Base-by-base conservation (phyloP, 2,888 invertebrate genomes). In the Plusia festucae region DNA sequence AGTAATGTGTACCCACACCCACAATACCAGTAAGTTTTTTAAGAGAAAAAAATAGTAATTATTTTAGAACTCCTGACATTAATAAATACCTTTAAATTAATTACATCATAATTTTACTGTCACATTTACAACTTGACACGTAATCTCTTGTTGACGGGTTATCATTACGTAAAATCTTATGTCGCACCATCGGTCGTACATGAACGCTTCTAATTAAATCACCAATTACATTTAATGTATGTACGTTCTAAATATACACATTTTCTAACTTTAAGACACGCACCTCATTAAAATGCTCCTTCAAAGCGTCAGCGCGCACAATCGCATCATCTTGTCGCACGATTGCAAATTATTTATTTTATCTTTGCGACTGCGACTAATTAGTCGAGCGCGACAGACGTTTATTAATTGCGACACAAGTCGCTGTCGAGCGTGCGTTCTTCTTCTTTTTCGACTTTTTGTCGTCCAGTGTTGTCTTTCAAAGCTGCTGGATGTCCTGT, bases 401-500 rank as follows among this genome's bases (percentile, higher is more conserved):
- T 93, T 90, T 93, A 94, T 93, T 93, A 94, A 94, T 94, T 92
- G 93, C 91, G 85, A 93, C 93, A 91, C 90, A 86, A 90, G 91
- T 91, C 87, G 77, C 86, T 88, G 92, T 90, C 89, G 85, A 65
- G 70, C 57, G 22, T 70, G 57, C 68, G 75, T 76, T 82, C 71
- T 78, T 79, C 76, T 84, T 74, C 82, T 83, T 84, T 81, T 84
- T 85, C 76, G 75, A 76, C 78, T 82, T 88, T 88, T 88, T 89
- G 83, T 83, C 74, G 78, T 82, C 81, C 83, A 83, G 88, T 88
- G 88, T 91, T 84, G 85, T 83, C 87, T 91, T 91, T 90, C 90
- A 90, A 88, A 89, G 91, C 83, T 79, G 82, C 76, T 79, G 81
- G 76, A 78, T 82, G 66, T 71, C 63, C 66, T 79, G 67, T 83